Evolutionary conservation across 2,797 vertebrate genomes (phyloP).

Genomic region (Oreochromis mossambicus): DNA sequence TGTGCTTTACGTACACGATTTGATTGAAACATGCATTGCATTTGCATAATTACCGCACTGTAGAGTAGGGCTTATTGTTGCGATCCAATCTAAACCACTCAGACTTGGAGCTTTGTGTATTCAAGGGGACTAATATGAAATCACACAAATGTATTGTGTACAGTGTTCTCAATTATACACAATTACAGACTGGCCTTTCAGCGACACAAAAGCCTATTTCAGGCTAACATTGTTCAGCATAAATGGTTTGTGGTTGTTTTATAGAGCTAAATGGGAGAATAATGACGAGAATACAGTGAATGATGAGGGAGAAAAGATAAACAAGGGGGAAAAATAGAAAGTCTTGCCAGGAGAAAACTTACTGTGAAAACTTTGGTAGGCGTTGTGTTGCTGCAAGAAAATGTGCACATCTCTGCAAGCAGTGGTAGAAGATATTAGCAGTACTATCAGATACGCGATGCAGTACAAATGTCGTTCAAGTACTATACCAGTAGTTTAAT

Average conservation of each 20-base stretch:
- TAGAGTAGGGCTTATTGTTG: slow-evolving; percentile 65
- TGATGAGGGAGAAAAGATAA: slow-evolving; percentile 32
- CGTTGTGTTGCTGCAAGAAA: neutral
- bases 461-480: neutral
- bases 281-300: slow-evolving; percentile 31
- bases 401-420: neutral
- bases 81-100: slow-evolving; percentile 71
- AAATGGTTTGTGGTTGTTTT: slow-evolving; percentile 59
- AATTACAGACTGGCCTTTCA: slow-evolving; percentile 65
- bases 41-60: slow-evolving; percentile 68
- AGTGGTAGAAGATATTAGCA: neutral
- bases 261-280: slow-evolving; percentile 50
- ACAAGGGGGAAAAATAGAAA: neutral
- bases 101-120: slow-evolving; percentile 64
- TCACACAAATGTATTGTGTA: slow-evolving; percentile 69
- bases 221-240: slow-evolving; percentile 60
- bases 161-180: slow-evolving; percentile 70
- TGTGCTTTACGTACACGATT: slow-evolving; percentile 62
- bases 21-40: slow-evolving; percentile 69
- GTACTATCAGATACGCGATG: neutral
- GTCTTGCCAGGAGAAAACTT: slow-evolving; percentile 5
- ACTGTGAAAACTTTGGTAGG: neutral
- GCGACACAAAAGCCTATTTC: slow-evolving; percentile 59
- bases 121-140: slow-evolving; percentile 65
- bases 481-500: neutral